These are phyloP conservation scores for Caenorhabditis sp. DNA, from an alignment of 2,888 invertebrate genomes.

Conservation along the genomic window DNA sequence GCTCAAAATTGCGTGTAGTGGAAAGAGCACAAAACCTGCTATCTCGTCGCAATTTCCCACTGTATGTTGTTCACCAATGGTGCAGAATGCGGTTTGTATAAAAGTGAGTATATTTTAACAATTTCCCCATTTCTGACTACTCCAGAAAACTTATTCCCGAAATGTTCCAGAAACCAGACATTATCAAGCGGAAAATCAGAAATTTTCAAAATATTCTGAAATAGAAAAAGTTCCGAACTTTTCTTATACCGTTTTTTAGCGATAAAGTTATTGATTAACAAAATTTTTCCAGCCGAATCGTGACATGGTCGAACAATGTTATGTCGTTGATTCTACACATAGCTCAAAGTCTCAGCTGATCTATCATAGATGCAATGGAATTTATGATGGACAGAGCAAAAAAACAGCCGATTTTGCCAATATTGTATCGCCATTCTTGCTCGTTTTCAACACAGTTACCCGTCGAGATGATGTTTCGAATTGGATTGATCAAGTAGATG, in stretches of 20 bases:
- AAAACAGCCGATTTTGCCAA: slow-evolving; percentile 45
- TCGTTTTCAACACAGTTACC: slow-evolving; percentile 43
- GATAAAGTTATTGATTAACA: no score
- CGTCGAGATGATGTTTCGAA: slow-evolving; percentile 27
- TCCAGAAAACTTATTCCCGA: neutral
- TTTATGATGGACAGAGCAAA: slow-evolving; percentile 58
- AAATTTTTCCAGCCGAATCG: neutral
- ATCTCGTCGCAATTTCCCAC: slow-evolving; percentile 51
- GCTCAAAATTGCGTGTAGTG: slow-evolving; percentile 54
- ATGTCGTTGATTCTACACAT: slow-evolving; percentile 35
- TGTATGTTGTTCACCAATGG: slow-evolving; percentile 50
- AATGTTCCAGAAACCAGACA: neutral
- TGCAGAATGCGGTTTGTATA: slow-evolving; percentile 58
- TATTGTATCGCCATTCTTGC: slow-evolving; percentile 58
- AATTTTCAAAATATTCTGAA: no score
- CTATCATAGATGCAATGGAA: slow-evolving; percentile 59
- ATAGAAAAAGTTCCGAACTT: no score
- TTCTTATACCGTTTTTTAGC: no score
- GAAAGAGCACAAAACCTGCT: slow-evolving; percentile 53
- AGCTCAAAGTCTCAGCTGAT: slow-evolving; percentile 28
- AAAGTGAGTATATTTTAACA: no score
- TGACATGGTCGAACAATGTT: slow-evolving; percentile 37
- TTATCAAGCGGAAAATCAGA: neutral
- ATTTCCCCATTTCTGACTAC: no score
- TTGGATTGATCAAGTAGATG: slow-evolving; percentile 42